These are phyloP conservation scores for Emmelina monodactyla DNA, from an alignment of 2,888 invertebrate genomes.

Conservation along the genomic window DNA sequence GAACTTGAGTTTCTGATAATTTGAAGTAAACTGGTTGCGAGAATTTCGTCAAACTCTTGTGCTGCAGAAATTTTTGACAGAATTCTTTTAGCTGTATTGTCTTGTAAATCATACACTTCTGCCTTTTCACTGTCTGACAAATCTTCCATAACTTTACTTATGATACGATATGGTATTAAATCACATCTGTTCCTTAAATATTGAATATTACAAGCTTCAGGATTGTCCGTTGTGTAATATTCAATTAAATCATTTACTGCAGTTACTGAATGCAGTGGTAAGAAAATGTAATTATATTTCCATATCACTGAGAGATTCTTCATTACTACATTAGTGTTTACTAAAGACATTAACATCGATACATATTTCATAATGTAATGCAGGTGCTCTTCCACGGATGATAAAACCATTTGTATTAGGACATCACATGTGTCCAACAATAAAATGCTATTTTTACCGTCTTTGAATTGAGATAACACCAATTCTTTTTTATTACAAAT, in stretches of 20 bases:
- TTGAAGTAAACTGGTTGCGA: slow-evolving; percentile 37
- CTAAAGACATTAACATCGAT: slow-evolving; percentile 35
- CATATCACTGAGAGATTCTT: slow-evolving; percentile 47
- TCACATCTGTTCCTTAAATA: slow-evolving; percentile 30
- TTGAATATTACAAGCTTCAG: slow-evolving; percentile 9
- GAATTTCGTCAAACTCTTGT: slow-evolving; percentile 44
- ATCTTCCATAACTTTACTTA: slow-evolving; percentile 25
- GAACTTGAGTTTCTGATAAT: slow-evolving; percentile 28
- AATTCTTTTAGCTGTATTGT: slow-evolving; percentile 29
- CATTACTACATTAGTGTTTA: slow-evolving; percentile 36
- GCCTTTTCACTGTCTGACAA: slow-evolving; percentile 13
- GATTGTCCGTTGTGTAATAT: slow-evolving; percentile 19
- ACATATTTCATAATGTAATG: slow-evolving; percentile 35
- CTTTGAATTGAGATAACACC: slow-evolving; percentile 30
- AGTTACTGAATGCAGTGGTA: slow-evolving; percentile 43
- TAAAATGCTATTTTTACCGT: slow-evolving; percentile 33
- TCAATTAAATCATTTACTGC: slow-evolving; percentile 42
- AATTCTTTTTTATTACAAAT: slow-evolving; percentile 18
- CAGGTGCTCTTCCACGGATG: slow-evolving; percentile 42
- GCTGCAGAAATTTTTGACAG: slow-evolving; percentile 34
- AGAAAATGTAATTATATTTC: slow-evolving; percentile 54
- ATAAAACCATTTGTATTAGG: slow-evolving; percentile 33
- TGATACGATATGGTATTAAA: slow-evolving; percentile 38
- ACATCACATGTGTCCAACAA: slow-evolving; percentile 34
- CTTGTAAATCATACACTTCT: slow-evolving; percentile 21